Evolutionary conservation across 2,888 invertebrate genomes (phyloP).

Genomic region (Pilophorus perplexus): DNA sequence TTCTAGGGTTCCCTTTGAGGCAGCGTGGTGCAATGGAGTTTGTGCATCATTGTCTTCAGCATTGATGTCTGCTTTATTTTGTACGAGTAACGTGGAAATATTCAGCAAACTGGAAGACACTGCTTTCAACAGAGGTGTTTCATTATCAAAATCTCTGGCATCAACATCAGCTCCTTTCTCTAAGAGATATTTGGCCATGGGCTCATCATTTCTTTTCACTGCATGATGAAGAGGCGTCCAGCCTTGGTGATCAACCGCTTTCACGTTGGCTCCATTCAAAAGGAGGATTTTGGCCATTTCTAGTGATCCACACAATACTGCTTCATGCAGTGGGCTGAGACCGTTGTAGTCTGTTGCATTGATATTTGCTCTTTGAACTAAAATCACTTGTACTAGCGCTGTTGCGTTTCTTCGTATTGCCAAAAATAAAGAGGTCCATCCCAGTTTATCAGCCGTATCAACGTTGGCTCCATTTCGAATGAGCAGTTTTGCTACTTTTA

Average conservation of each 20-base stretch:
- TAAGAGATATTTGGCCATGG: neutral
- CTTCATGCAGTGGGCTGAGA: too few relatives aligned
- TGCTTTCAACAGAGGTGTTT: neutral
- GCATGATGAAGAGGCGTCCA: neutral
- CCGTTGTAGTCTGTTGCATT: too few relatives aligned
- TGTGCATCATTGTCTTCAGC: neutral
- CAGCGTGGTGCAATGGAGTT: slow-evolving; percentile 8
- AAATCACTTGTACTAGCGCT: neutral
- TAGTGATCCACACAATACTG: too few relatives aligned
- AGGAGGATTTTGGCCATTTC: slow-evolving; percentile 20
- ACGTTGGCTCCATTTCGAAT: neutral
- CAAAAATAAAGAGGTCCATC: neutral
- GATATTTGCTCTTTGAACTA: too few relatives aligned
- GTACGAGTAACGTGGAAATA: neutral
- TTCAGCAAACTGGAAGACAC: neutral
- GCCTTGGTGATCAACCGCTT: neutral
- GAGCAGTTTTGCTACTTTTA: slow-evolving; percentile 1
- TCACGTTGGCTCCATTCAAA: neutral
- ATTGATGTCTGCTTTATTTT: slow-evolving; percentile 1
- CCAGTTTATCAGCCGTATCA: too few relatives aligned
- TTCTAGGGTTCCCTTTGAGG: neutral
- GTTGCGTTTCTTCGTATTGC: neutral
- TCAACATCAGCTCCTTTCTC: neutral
- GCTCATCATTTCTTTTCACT: neutral
- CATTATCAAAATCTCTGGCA: neutral